Evolutionary conservation across 2,888 invertebrate genomes (phyloP).

Genomic region (Pediacus dermestoides): DNA sequence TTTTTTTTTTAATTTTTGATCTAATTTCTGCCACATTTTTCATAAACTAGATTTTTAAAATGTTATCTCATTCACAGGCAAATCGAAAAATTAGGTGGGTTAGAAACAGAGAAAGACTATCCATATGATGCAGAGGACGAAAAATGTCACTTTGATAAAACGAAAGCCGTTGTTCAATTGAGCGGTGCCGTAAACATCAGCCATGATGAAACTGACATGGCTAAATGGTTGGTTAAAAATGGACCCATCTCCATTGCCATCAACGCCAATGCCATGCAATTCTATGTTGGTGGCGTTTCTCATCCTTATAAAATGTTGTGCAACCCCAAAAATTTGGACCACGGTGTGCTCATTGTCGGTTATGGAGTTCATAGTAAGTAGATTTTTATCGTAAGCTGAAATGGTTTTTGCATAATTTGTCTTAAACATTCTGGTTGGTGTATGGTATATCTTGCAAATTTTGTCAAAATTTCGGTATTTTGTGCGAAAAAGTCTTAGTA

Average conservation of each 20-base stretch:
- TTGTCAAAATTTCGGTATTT: neutral
- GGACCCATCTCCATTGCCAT: constrained; percentile 95
- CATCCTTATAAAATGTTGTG: constrained; percentile 87
- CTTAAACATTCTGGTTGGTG: constrained; percentile 1
- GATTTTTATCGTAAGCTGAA: neutral
- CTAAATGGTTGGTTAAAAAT: constrained; percentile 81
- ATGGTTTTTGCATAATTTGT: neutral
- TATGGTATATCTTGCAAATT: too few relatives aligned
- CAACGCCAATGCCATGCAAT: constrained; percentile 96
- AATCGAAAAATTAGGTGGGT: constrained; percentile 82
- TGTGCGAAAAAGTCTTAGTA: too few relatives aligned
- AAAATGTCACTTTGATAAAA: constrained; percentile 70
- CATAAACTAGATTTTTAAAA: too few relatives aligned
- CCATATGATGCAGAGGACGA: constrained; percentile 84
- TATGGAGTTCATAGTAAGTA: constrained; percentile 74
- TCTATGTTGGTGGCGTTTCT: constrained; percentile 91
- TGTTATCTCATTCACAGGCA: too few relatives aligned
- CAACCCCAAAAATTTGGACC: constrained; percentile 73
- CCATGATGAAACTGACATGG: constrained; percentile 84
- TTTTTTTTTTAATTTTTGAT: too few relatives aligned
- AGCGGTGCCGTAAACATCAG: constrained; percentile 82
- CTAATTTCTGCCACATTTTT: too few relatives aligned
- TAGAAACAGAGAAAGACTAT: constrained; percentile 87
- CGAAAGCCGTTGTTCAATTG: constrained; percentile 63
- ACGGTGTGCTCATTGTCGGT: constrained; percentile 95